Percentiles rank a stretch among this genome's conserved stretches.
Conservation (phyloP, 1,140 invertebrate species). For the Linepithema humile region DNA sequence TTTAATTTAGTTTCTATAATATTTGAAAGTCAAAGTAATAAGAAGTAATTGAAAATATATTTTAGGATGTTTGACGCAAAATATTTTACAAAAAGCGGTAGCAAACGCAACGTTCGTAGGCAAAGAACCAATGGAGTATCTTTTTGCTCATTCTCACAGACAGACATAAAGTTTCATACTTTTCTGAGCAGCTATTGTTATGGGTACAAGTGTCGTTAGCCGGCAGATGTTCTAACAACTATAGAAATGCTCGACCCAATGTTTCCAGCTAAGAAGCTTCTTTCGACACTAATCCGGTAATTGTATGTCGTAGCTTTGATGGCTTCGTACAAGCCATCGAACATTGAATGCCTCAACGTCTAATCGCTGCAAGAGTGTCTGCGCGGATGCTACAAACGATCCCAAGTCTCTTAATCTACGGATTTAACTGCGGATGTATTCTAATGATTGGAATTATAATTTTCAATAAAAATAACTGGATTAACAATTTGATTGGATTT, state of each 20-base stretch:
- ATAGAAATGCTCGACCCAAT: constrained; percentile 64
- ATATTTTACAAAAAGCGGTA: neutral
- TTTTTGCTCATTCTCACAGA: neutral
- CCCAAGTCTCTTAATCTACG: neutral
- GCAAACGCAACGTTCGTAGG: neutral
- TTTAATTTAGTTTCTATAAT: neutral
- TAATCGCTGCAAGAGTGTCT: neutral
- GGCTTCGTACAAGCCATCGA: constrained; percentile 12
- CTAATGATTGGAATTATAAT: neutral
- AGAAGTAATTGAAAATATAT: neutral
- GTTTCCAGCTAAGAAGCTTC: constrained; percentile 44
- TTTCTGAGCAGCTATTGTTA: constrained; percentile 31
- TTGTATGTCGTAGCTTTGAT: constrained; percentile 61
- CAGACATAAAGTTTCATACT: constrained; percentile 3
- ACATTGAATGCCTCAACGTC: constrained; percentile 13
- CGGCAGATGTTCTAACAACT: constrained; percentile 71
- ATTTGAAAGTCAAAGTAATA: neutral
- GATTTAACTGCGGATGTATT: neutral
- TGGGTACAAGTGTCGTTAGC: neutral
- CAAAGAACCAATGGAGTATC: neutral
- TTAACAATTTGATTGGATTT: neutral
- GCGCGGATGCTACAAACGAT: neutral
- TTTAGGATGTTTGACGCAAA: neutral
- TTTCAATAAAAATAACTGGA: neutral
- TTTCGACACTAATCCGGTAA: constrained; percentile 70